phyloP scores from a whole-genome alignment of 2,113 vertebrate species.

The Leucosticte australis region DNA sequence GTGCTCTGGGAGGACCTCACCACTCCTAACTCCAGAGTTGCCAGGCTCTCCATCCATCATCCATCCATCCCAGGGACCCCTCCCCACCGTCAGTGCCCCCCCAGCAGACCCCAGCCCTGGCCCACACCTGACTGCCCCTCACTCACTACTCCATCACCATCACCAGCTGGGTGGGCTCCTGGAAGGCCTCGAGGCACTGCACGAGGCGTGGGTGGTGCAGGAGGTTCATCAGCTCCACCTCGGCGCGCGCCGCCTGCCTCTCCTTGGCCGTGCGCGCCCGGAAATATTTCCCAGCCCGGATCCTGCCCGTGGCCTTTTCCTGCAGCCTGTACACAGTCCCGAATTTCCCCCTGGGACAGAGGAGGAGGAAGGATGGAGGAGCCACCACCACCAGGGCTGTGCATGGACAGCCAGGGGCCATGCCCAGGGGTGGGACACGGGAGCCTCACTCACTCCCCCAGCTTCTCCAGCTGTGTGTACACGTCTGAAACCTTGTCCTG shows the following conservation, averaged over 20 bases:
- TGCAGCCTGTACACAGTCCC: conserved; percentile 80
- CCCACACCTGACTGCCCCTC: rapidly evolving
- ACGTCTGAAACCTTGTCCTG: conserved; percentile 70
- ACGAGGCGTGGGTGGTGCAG: conserved; percentile 83
- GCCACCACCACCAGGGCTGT: not conserved
- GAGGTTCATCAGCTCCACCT: conserved; percentile 85
- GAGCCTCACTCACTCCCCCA: conserved; percentile 80
- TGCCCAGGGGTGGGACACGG: rapidly evolving
- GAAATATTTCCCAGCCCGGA: conserved; percentile 84
- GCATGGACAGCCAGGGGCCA: not conserved
- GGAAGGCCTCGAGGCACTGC: conserved; percentile 82
- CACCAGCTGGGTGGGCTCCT: conserved; percentile 69
- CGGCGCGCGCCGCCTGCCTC: conserved; percentile 64
- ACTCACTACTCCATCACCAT: conserved; percentile 92
- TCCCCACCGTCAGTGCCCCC: not conserved
- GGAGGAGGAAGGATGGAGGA: not conserved
- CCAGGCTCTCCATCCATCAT: not conserved
- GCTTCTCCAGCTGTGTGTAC: conserved; percentile 79
- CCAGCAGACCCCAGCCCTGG: not conserved
- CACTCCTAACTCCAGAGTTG: not conserved
- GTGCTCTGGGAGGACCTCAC: rapidly evolving
- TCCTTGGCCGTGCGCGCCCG: conserved; percentile 69
- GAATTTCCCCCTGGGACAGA: conserved; percentile 78
- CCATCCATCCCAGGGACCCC: not conserved
- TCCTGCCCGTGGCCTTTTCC: conserved; percentile 76